These are phyloP conservation scores for Clivina fossor DNA, from an alignment of 2,888 invertebrate species.

Conservation along the genomic window DNA sequence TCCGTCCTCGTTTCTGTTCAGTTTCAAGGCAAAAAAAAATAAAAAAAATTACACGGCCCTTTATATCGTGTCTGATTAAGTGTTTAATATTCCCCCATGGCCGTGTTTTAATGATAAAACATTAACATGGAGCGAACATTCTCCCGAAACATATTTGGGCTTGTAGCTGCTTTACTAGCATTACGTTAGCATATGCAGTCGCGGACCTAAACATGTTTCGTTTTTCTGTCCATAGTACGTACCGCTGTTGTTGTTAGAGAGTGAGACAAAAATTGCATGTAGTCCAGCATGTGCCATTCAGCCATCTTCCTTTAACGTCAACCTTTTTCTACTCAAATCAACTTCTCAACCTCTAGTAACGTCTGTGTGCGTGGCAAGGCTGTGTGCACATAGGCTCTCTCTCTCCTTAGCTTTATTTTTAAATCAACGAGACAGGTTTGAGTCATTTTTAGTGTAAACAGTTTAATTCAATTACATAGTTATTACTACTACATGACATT, in stretches of 20 bases:
- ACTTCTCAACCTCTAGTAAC: slow-evolving; percentile 29
- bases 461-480: too few relatives aligned
- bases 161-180: slow-evolving; percentile 33
- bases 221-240: too few relatives aligned
- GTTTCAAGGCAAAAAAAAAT: too few relatives aligned
- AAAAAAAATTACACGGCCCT: too few relatives aligned
- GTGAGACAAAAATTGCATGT: slow-evolving; percentile 42
- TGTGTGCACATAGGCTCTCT: slow-evolving; percentile 62
- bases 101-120: slow-evolving; percentile 21
- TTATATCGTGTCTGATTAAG: slow-evolving; percentile 29
- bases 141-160: slow-evolving; percentile 24
- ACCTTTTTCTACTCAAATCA: slow-evolving; percentile 22
- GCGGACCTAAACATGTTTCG: too few relatives aligned
- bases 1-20: not conserved
- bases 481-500: too few relatives aligned
- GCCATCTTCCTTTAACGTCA: slow-evolving; percentile 25
- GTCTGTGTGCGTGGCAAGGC: slow-evolving; percentile 66
- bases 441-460: too few relatives aligned
- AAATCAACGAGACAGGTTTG: slow-evolving; percentile 23
- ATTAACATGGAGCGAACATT: slow-evolving; percentile 16
- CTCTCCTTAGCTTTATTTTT: slow-evolving; percentile 37
- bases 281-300: slow-evolving; percentile 32
- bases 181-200: slow-evolving; percentile 32
- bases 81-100: slow-evolving; percentile 21
- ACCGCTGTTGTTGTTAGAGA: slow-evolving; percentile 45